Evolutionary conservation across 2,888 invertebrate genomes (phyloP), one percentile per base, ranked within the genome.

Genomic region (Slavum lentiscoides): DNA sequence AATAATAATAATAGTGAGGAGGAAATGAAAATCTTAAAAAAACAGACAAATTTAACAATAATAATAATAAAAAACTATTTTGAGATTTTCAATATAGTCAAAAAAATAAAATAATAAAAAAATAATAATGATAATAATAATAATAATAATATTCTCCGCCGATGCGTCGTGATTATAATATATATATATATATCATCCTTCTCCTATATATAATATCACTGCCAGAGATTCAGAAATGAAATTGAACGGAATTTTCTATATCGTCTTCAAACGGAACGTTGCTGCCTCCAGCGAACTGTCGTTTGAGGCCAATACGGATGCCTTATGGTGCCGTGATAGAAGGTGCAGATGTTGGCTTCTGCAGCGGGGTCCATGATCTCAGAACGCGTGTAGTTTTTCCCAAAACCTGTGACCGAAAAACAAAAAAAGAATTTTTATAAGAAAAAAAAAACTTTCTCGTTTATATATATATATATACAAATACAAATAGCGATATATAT

Each of bases 291-390:
- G n/a, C 80, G 80, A 19, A 80, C 80, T 37, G 80, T 80, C 19
- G 80, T 80, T 64, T 64, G 80, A 80, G 80, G 80, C 80, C 80
- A 80, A 39, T 80, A 72, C 55, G 43, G 80, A 80, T 80, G 80
- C 80, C 80, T 80, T 17, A 77, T 49, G 11, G 69, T 62, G 30
- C 80, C 62, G n/a, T 64, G 70, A 55, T 72, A 61, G 15, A 72
- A 72, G 55, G 62, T 70, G 62, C 49, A n/a, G 11, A 7, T 6
- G 66, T 0, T 53, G 19, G 64, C 62, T 72, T 80, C 72, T 15
- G 30, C 30, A 30, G 4, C 30, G 4, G 55, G 62, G 19, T 53
- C 70, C 55, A 55, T 64, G 53, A 19, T 70, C 17, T 53, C 30
- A 53, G 55, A 21, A 55, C 43, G 53, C 64, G n/a, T 64, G 64